Conservation (phyloP, 2,113 vertebrate genomes). For the Brachionichthys hirsutus region DNA sequence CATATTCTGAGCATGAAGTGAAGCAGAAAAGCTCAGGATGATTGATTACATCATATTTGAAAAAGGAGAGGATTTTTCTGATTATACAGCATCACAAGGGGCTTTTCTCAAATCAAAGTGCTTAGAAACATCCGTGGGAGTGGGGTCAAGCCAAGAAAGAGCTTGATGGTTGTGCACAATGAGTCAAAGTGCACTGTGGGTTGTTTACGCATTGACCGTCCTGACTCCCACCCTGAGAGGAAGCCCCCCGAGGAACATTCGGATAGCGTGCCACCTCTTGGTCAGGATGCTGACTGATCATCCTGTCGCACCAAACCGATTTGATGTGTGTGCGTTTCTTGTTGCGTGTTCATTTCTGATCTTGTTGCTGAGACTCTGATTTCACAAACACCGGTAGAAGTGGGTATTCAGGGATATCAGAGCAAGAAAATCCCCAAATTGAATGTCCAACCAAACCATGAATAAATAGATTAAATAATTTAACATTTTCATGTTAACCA, state of each 20-base stretch:
- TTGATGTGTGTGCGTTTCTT: conserved; percentile 6
- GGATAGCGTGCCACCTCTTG: not conserved
- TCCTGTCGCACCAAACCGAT: not conserved
- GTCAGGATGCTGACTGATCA: conserved; percentile 8
- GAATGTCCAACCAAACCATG: no score
- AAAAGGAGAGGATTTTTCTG: conserved; percentile 28
- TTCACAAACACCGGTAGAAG: not conserved
- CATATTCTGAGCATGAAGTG: conserved; percentile 62
- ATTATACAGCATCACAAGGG: conserved; percentile 21
- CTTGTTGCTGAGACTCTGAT: not conserved
- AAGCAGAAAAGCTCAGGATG: conserved; percentile 58
- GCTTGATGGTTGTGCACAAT: conserved; percentile 1
- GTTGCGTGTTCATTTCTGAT: not conserved
- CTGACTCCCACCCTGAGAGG: not conserved
- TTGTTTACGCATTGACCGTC: not conserved
- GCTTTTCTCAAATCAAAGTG: conserved; percentile 13
- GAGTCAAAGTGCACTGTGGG: not conserved
- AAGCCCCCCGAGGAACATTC: not conserved
- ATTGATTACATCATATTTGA: conserved; percentile 56
- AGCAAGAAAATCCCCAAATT: no score
- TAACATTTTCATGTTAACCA: not conserved
- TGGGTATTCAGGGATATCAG: not conserved
- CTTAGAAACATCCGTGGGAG: conserved; percentile 20
- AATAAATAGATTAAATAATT: no score
- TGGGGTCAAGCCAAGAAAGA: not conserved